Conservation (phyloP, 2,113 vertebrate species). For the Scortum barcoo region DNA sequence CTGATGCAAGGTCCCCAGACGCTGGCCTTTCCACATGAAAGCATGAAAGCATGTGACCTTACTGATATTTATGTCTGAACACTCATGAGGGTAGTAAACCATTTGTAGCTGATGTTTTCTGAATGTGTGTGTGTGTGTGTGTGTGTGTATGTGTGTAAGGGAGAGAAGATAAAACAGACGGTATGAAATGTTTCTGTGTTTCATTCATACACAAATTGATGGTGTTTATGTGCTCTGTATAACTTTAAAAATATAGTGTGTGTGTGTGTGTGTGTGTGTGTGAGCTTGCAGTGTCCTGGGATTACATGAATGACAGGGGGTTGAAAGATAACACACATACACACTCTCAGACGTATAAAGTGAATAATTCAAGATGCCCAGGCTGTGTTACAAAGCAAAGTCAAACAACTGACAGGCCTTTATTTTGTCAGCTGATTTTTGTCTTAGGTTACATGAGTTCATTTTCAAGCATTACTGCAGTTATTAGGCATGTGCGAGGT, state of each 20-base stretch:
- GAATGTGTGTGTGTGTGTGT: conserved; percentile 40
- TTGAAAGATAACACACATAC: conserved; percentile 44
- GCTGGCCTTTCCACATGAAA: conserved; percentile 64
- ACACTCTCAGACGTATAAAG: conserved; percentile 3
- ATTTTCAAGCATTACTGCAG: conserved; percentile 39
- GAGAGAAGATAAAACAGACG: conserved; percentile 40
- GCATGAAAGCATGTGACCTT: conserved; percentile 69
- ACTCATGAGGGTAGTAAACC: conserved; percentile 61
- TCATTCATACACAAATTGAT: conserved; percentile 57
- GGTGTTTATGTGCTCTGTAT: conserved; percentile 36
- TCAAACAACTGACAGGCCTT: conserved; percentile 39
- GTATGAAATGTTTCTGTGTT: conserved; percentile 36
- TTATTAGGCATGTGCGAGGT: conserved; percentile 27
- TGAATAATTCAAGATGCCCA: conserved; percentile 50
- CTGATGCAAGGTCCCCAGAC: conserved; percentile 55
- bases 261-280: not conserved
- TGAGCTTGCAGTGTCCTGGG: conserved; percentile 39
- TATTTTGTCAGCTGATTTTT: conserved; percentile 44
- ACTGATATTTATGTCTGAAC: conserved; percentile 69
- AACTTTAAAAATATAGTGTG: conserved; percentile 8
- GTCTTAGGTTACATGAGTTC: conserved; percentile 27
- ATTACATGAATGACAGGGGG: conserved; percentile 56
- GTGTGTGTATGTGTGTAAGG: conserved; percentile 20
- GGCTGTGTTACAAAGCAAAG: conserved; percentile 40
- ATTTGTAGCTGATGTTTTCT: conserved; percentile 67